Percentiles rank a stretch among this genome's conserved stretches.
These are phyloP conservation scores for Saturnia japonica DNA, from an alignment of 2,888 invertebrate genomes.

Conservation along the genomic window DNA sequence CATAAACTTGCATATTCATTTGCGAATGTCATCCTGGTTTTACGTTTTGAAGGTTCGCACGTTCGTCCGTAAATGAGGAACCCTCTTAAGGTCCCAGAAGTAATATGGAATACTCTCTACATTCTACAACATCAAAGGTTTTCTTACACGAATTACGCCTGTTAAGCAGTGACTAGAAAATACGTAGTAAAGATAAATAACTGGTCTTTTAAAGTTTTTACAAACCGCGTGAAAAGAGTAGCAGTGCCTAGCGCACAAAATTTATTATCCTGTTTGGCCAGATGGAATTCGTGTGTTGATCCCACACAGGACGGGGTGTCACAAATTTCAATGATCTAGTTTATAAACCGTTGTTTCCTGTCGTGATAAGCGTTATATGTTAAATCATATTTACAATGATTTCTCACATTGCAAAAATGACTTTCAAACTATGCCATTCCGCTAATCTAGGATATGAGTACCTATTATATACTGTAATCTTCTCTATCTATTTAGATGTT, in stretches of 20 bases:
- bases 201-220: not conserved
- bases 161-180: not conserved
- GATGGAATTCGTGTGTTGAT: not conserved
- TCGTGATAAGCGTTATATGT: slow-evolving; percentile 5
- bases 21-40: no score
- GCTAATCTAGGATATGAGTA: not conserved
- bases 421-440: not conserved
- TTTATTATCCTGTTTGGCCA: slow-evolving; percentile 21
- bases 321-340: slow-evolving; percentile 1
- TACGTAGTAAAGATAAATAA: not conserved
- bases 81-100: not conserved
- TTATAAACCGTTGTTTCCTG: slow-evolving; percentile 7
- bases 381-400: not conserved
- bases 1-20: no score
- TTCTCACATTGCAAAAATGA: not conserved
- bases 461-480: not conserved
- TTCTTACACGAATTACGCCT: not conserved
- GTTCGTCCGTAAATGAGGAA: no score
- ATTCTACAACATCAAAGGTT: not conserved
- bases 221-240: not conserved
- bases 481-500: not conserved
- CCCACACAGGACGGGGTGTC: not conserved
- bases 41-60: no score
- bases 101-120: not conserved
- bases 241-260: not conserved